A percentile compares a stretch with the other conserved stretches of the same genome.
Conservation (phyloP, 2,113 vertebrate genomes). For the Oriolus oriolus region DNA sequence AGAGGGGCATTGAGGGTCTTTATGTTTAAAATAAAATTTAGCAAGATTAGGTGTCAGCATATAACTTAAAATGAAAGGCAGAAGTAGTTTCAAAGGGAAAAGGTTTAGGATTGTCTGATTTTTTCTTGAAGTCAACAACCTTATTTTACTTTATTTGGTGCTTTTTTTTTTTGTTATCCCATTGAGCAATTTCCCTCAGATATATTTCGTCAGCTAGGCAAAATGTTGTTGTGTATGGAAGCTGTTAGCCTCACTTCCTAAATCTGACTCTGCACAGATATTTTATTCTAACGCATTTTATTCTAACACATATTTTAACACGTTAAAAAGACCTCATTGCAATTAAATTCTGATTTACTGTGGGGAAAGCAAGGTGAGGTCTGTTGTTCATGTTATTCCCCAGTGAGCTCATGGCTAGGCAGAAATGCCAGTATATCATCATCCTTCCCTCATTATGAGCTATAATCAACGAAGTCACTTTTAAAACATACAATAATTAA, state of each 20-base stretch:
- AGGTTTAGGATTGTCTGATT: background rate
- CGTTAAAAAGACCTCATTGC: background rate
- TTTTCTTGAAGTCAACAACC: background rate
- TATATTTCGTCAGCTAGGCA: background rate
- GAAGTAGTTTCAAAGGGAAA: background rate
- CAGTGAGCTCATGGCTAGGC: background rate
- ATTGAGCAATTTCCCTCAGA: background rate
- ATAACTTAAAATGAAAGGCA: background rate
- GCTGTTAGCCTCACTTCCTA: background rate
- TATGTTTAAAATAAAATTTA: background rate
- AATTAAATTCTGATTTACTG: background rate
- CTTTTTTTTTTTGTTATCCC: background rate
- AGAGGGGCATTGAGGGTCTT: background rate
- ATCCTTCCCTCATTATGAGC: background rate
- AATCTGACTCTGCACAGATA: background rate
- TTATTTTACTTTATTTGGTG: background rate
- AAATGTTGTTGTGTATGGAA: background rate
- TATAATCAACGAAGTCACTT: slow-evolving; percentile 2
- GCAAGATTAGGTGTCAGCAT: background rate
- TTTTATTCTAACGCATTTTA: background rate
- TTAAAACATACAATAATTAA: background rate
- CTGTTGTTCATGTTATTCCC: background rate
- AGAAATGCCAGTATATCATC: background rate
- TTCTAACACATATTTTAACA: background rate
- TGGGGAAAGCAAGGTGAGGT: background rate